Conservation (phyloP, 2,113 vertebrate species). For the Athene cunicularia region DNA sequence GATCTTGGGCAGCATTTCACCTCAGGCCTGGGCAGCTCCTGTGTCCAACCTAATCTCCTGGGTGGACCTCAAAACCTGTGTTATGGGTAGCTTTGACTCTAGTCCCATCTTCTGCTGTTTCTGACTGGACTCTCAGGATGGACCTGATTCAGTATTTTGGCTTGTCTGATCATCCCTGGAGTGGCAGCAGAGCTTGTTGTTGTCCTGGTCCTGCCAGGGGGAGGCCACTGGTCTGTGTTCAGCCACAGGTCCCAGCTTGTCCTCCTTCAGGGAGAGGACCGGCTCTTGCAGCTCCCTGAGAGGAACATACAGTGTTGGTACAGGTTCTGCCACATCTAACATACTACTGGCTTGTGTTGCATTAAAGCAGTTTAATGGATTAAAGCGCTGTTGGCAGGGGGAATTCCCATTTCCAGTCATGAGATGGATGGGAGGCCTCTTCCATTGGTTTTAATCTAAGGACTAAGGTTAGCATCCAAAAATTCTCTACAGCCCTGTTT, state of each 20-base stretch:
- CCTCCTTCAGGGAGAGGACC: background rate
- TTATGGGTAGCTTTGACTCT: background rate
- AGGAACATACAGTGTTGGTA: background rate
- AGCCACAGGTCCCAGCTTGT: background rate
- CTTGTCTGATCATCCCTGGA: background rate
- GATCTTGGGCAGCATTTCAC: background rate
- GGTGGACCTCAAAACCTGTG: background rate
- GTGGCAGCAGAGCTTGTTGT: background rate
- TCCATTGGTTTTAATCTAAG: background rate
- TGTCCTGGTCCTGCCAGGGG: background rate
- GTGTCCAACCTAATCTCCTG: background rate
- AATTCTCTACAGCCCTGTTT: background rate
- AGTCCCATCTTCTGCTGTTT: background rate
- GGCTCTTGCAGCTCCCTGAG: background rate
- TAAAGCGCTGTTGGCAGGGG: background rate
- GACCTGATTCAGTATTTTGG: background rate
- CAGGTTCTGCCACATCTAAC: background rate
- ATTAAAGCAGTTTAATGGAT: background rate
- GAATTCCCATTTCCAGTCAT: background rate
- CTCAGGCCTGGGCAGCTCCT: background rate
- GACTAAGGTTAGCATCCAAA: background rate
- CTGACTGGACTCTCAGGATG: background rate
- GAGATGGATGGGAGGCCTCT: background rate
- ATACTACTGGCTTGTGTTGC: background rate
- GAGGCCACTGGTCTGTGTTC: background rate